Evolutionary conservation across 2,113 vertebrate genomes (phyloP), one percentile per base, ranked within the genome.

Genomic region (Neodon shergylaensis): DNA sequence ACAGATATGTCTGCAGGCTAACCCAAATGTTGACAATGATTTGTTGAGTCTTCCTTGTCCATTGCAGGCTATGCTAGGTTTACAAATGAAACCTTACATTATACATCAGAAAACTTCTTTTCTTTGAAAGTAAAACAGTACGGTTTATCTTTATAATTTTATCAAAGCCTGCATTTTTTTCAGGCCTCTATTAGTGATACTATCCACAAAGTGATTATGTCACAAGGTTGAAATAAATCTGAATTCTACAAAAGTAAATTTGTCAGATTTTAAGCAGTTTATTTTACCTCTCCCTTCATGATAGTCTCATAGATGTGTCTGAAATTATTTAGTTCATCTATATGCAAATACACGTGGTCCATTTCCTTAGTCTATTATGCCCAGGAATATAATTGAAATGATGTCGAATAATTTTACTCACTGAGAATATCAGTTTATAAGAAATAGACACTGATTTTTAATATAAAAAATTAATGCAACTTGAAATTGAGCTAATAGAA

Each of bases 271-370:
- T 91, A 93, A 74, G 11, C 58, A 54, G 6, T 76, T 96, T n/a
- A 65, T 87, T 93, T 89, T 33, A 94, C 1, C 0, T 95, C 11
- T 90, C 0, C 92, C 33, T 91, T 96, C 87, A 82, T 13, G 92
- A 78, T 28, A 12, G 54, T 78, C 63, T 96, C 84, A 44, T 13
- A 83, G 17, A 94, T 63, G 2, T 91, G 52, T 70, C 33, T 94
- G 73, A 96, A 87, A 96, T 91, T 73, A 96, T 97, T 95, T 95
- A 77, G 93, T 95, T 97, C 81, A 96, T 97, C 92, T 98, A 95
- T 96, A 96, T 96, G 96, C 3, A 44, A 97, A 97, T 97, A 96
- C 21, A 93, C 0, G 19, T 0, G 0, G 63, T 44, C 33, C 14
- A 97, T 77, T 36, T 42, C 95, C 66, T 22, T 78, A 91, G 73